Evolutionary conservation across 1,140 invertebrate genomes (phyloP).

Genomic region (Drosophila quadrilineata): DNA sequence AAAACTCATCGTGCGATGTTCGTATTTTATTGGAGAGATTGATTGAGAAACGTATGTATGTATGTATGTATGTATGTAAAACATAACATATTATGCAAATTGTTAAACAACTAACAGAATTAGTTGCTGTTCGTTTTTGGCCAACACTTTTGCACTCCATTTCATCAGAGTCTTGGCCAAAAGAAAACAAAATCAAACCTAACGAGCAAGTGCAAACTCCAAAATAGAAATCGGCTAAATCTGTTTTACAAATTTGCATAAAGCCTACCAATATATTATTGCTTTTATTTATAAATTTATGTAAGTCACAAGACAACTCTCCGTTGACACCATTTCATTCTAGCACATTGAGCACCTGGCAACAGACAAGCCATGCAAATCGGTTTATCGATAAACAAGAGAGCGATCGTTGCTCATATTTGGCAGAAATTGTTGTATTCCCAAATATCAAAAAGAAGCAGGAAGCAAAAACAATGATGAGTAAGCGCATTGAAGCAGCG

Average conservation of each 20-base stretch:
- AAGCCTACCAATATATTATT: neutral
- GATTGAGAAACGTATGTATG: slow-evolving; percentile 24
- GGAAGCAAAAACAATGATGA: slow-evolving; percentile 23
- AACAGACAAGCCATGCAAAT: neutral
- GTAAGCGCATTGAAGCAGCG: slow-evolving; percentile 28
- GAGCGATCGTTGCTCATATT: neutral
- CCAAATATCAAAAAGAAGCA: slow-evolving; percentile 10
- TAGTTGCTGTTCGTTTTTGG: neutral
- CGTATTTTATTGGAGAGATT: slow-evolving; percentile 30
- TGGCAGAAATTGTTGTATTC: neutral
- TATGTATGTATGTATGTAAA: no score
- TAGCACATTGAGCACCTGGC: neutral
- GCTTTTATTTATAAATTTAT: neutral
- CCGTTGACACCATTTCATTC: neutral
- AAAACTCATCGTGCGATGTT: neutral
- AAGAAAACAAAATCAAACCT: no score
- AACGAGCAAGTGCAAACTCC: no score
- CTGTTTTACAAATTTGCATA: neutral
- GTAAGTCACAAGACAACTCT: neutral
- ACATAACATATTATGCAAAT: slow-evolving; percentile 28
- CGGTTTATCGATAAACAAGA: neutral
- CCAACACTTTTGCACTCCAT: slow-evolving; percentile 13
- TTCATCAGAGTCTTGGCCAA: neutral
- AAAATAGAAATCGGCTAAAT: slow-evolving; percentile 22
- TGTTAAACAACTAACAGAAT: slow-evolving; percentile 14